phyloP scores from a whole-genome alignment of 2,113 vertebrate species.

The Ochotona princeps region DNA sequence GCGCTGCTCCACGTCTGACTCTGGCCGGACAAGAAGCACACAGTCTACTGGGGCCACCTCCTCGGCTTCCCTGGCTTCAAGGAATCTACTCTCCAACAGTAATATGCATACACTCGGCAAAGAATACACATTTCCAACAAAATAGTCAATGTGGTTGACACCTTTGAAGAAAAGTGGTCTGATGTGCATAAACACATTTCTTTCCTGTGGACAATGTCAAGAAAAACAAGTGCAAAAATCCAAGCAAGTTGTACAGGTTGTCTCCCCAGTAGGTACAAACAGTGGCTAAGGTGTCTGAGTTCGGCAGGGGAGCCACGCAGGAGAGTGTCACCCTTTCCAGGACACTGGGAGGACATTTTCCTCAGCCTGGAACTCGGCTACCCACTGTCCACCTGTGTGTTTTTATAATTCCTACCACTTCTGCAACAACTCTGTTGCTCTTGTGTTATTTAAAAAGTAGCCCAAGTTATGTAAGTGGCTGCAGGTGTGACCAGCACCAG shows the following conservation, averaged over 20 bases:
- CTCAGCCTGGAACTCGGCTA: conserved; percentile 35
- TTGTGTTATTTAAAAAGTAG: conserved; percentile 64
- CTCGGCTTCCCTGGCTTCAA: conserved; percentile 85
- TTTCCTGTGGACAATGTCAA: conserved; percentile 70
- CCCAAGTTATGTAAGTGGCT: conserved; percentile 77
- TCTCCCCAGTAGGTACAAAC: conserved; percentile 76
- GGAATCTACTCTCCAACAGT: conserved; percentile 83
- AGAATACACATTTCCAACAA: conserved; percentile 83
- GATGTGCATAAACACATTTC: conserved; percentile 79
- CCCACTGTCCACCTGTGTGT: not conserved
- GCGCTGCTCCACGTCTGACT: conserved; percentile 83
- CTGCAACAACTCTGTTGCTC: conserved; percentile 54
- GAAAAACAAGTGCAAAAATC: conserved; percentile 74
- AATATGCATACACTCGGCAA: conserved; percentile 80
- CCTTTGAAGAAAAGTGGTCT: conserved; percentile 80
- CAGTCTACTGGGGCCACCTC: conserved; percentile 76
- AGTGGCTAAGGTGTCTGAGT: conserved; percentile 76
- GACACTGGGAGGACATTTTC: conserved; percentile 49
- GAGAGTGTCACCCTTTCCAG: conserved; percentile 30
- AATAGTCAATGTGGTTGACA: conserved; percentile 76
- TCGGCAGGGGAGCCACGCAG: conserved; percentile 50
- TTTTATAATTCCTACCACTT: conserved; percentile 58
- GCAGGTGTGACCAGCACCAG: conserved; percentile 82
- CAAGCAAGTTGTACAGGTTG: conserved; percentile 48
- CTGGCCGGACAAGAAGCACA: conserved; percentile 76